These are phyloP conservation scores for Chromis chromis DNA, from an alignment of 2,797 vertebrate genomes.

Conservation along the genomic window DNA sequence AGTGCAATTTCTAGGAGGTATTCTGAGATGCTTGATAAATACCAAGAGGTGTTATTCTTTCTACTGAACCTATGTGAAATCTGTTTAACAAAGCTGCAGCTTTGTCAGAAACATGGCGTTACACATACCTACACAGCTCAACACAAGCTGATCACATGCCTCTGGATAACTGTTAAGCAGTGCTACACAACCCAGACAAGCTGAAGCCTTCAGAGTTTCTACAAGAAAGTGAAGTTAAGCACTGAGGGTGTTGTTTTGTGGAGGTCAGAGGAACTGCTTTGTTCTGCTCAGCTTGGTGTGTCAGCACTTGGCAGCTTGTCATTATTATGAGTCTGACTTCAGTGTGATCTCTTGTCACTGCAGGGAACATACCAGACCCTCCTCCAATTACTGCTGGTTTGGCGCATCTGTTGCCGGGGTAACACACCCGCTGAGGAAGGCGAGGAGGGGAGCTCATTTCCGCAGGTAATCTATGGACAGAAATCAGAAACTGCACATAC, in stretches of 20 bases:
- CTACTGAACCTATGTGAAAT: too few relatives aligned
- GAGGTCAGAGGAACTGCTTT: slow-evolving; percentile 9
- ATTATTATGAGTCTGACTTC: slow-evolving; percentile 13
- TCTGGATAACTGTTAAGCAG: too few relatives aligned
- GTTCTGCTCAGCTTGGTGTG: background rate
- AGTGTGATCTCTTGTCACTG: slow-evolving; percentile 27
- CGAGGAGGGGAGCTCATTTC: slow-evolving; percentile 27
- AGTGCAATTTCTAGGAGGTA: background rate
- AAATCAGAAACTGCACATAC: slow-evolving; percentile 19
- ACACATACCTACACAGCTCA: background rate
- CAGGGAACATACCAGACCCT: slow-evolving; percentile 23
- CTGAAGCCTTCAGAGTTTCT: too few relatives aligned
- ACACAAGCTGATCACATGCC: background rate
- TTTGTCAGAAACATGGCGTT: background rate
- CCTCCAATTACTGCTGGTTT: slow-evolving; percentile 38
- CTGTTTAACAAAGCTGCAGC: background rate
- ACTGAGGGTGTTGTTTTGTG: background rate
- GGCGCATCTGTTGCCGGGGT: slow-evolving; percentile 60
- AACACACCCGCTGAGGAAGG: slow-evolving; percentile 27
- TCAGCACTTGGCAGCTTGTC: slow-evolving; percentile 8
- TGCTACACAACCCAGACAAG: too few relatives aligned
- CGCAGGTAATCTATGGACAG: slow-evolving; percentile 41
- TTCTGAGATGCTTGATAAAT: background rate
- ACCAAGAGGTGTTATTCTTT: too few relatives aligned
- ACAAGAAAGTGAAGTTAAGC: too few relatives aligned